Evolutionary conservation across 2,888 invertebrate species (phyloP).

Genomic region (Monopis laevigella): DNA sequence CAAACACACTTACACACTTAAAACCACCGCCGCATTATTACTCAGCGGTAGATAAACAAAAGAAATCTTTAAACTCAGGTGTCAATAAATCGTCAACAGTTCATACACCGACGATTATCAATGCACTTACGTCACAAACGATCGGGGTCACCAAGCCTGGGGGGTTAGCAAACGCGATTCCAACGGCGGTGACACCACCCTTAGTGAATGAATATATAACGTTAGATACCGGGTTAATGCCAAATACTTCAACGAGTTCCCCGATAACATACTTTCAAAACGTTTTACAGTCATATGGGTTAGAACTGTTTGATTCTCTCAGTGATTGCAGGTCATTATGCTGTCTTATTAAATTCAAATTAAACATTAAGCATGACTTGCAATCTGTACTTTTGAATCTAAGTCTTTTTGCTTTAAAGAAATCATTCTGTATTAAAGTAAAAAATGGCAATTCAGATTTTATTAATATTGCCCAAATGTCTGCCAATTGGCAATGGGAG

Average conservation of each 20-base stretch:
- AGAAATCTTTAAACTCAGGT: too few relatives aligned
- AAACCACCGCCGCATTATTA: too few relatives aligned
- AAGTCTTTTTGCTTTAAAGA: conserved; percentile 26
- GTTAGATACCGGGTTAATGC: conserved; percentile 23
- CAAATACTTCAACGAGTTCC: conserved; percentile 38
- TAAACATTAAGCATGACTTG: conserved; percentile 35
- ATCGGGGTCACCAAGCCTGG: too few relatives aligned
- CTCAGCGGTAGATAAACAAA: too few relatives aligned
- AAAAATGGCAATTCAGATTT: conserved; percentile 28
- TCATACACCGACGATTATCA: too few relatives aligned
- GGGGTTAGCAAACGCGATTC: too few relatives aligned
- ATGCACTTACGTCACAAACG: too few relatives aligned
- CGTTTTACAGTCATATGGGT: conserved; percentile 34
- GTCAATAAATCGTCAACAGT: too few relatives aligned
- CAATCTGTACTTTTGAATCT: conserved; percentile 33
- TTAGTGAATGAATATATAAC: neutral
- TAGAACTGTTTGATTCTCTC: conserved; percentile 30
- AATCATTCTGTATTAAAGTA: conserved; percentile 37
- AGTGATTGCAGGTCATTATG: conserved; percentile 24
- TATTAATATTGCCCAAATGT: conserved; percentile 33
- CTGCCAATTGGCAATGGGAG: conserved; percentile 55
- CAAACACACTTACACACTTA: neutral
- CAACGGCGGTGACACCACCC: too few relatives aligned
- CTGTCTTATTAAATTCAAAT: conserved; percentile 43
- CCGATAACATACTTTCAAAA: conserved; percentile 42